Evolutionary conservation across 2,113 vertebrate species (phyloP).

Genomic region (Bos javanicus): DNA sequence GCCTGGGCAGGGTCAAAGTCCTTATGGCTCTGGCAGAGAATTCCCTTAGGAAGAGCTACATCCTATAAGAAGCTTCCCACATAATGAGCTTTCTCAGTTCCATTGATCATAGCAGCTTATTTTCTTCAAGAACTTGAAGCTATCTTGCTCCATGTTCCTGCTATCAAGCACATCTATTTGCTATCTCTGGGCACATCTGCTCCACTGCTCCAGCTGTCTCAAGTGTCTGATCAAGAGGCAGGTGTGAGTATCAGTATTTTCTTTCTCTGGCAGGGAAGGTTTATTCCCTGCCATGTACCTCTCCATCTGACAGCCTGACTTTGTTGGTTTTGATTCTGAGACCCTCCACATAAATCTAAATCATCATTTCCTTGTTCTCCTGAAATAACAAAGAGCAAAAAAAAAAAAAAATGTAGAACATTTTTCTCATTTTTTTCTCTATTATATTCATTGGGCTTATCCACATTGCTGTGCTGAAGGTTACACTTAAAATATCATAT

Average conservation of each 20-base stretch:
- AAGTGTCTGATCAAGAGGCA: not conserved
- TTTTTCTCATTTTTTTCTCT: not conserved
- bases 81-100: not conserved
- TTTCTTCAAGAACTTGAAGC: conserved; percentile 14
- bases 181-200: not conserved
- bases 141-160: not conserved
- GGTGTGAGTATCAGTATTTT: not conserved
- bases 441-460: not conserved
- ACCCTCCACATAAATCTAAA: not conserved
- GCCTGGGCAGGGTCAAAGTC: not conserved
- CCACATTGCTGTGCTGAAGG: not conserved
- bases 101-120: not conserved
- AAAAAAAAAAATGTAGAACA: not conserved
- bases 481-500: not conserved
- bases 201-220: not conserved
- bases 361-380: not conserved
- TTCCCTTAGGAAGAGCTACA: not conserved
- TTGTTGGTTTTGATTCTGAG: conserved; percentile 31
- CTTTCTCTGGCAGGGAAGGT: not conserved
- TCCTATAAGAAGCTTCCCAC: not conserved
- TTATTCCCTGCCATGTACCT: not conserved
- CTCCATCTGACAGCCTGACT: not conserved
- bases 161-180: not conserved
- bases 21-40: not conserved
- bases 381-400: not conserved